These are phyloP conservation scores for Caenorhabditis imperialis DNA, from an alignment of 2,888 invertebrate genomes.

Conservation along the genomic window DNA sequence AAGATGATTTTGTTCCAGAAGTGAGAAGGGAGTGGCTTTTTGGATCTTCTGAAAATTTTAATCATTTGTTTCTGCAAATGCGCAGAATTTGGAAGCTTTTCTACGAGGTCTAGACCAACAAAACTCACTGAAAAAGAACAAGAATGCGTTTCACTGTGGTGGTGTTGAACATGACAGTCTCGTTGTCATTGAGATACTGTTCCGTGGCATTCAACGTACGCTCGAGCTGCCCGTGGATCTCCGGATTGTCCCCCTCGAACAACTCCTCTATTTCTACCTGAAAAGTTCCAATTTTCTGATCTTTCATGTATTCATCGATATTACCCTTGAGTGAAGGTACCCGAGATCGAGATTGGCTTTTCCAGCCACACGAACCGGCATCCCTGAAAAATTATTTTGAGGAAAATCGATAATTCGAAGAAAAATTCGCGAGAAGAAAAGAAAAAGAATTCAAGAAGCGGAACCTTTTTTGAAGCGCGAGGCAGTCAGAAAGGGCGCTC, in stretches of 20 bases:
- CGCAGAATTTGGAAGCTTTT: background rate
- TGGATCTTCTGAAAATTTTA: conserved; percentile 13
- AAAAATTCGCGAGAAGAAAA: no score
- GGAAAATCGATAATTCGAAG: no score
- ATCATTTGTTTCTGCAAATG: background rate
- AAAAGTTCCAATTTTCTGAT: background rate
- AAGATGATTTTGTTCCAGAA: conserved; percentile 29
- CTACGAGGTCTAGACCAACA: background rate
- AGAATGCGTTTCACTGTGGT: conserved; percentile 62
- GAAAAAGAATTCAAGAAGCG: no score
- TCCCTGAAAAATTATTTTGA: conserved; percentile 31
- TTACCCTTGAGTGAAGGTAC: conserved; percentile 41
- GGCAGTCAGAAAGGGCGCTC: no score
- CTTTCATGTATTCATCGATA: background rate
- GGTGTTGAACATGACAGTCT: conserved; percentile 47
- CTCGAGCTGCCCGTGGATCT: conserved; percentile 18
- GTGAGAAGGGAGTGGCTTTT: background rate
- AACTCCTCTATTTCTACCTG: conserved; percentile 32
- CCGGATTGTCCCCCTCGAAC: conserved; percentile 25
- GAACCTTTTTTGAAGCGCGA: no score
- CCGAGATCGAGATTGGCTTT: conserved; percentile 44
- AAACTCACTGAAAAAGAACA: conserved; percentile 41
- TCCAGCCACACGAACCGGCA: conserved; percentile 50
- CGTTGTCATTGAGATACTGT: conserved; percentile 36
- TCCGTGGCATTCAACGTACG: conserved; percentile 41